phyloP scores from a whole-genome alignment of 2,113 vertebrate genomes.

The Cyprinodon variegatus region DNA sequence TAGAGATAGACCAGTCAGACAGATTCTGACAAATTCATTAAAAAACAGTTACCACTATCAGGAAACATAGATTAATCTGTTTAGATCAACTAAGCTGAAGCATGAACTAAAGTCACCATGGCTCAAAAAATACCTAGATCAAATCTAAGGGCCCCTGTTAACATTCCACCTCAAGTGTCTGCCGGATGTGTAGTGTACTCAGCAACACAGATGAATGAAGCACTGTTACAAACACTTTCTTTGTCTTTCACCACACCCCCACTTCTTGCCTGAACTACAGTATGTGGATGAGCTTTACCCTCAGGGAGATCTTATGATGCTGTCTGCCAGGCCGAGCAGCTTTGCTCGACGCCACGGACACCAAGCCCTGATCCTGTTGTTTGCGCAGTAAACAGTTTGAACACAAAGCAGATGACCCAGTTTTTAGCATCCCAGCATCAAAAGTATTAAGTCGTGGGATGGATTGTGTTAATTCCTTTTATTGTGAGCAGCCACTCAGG shows the following conservation, averaged over 20 bases:
- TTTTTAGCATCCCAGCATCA: slow-evolving; percentile 51
- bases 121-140: too few species aligned
- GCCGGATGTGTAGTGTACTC: not conserved
- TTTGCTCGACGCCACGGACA: slow-evolving; percentile 51
- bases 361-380: slow-evolving; percentile 63
- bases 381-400: slow-evolving; percentile 45
- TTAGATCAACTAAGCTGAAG: not conserved
- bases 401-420: slow-evolving; percentile 60
- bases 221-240: slow-evolving; percentile 39
- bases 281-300: slow-evolving; percentile 56
- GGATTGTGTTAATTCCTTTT: slow-evolving; percentile 34
- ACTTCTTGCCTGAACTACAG: slow-evolving; percentile 34
- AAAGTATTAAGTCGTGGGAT: slow-evolving; percentile 47
- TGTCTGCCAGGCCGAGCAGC: slow-evolving; percentile 59
- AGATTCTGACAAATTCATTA: too few species aligned
- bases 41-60: too few species aligned
- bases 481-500: slow-evolving; percentile 38
- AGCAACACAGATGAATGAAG: slow-evolving; percentile 15
- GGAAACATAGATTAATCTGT: too few species aligned
- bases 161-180: slow-evolving; percentile 17
- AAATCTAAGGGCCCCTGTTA: not conserved
- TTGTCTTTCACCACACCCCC: slow-evolving; percentile 34
- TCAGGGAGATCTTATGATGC: slow-evolving; percentile 49
- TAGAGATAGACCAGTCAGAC: too few species aligned
- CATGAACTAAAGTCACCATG: not conserved